Conservation (phyloP, 2,888 invertebrate genomes). For the Eristalis tenax region DNA sequence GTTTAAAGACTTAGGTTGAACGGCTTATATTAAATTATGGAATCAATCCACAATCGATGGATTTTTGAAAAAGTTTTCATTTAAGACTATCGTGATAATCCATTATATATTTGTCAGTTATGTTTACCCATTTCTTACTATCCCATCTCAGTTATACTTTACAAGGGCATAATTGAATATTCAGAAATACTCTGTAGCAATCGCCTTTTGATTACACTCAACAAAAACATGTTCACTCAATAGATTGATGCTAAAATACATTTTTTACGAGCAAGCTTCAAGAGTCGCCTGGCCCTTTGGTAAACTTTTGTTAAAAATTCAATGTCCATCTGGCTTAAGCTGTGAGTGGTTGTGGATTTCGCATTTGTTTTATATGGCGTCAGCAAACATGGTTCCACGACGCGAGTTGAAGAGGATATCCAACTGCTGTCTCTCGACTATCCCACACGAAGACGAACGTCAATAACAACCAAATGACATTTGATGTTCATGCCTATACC, state of each 20-base stretch:
- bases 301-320: conserved; percentile 27
- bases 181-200: conserved; percentile 31
- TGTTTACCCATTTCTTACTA: conserved; percentile 54
- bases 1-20: too few species aligned
- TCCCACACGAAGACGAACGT: conserved; percentile 42
- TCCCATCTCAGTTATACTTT: conserved; percentile 46
- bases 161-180: conserved; percentile 59
- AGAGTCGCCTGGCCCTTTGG: conserved; percentile 38
- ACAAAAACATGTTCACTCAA: conserved; percentile 31
- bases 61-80: too few species aligned
- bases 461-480: conserved; percentile 65
- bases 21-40: too few species aligned
- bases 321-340: conserved; percentile 39
- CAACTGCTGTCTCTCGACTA: conserved; percentile 7
- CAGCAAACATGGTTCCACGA: conserved; percentile 43
- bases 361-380: conserved; percentile 50
- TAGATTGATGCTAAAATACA: conserved; percentile 48
- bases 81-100: too few species aligned
- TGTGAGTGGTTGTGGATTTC: conserved; percentile 1
- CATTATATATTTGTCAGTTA: too few species aligned
- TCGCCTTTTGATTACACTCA: conserved; percentile 35
- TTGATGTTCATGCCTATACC: conserved; percentile 64
- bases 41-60: too few species aligned
- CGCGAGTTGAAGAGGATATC: background rate
- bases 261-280: conserved; percentile 46